A percentile compares a stretch with the other conserved stretches of the same genome.
Conservation (phyloP, 2,113 vertebrate species). For the Tragulus kanchil region DNA sequence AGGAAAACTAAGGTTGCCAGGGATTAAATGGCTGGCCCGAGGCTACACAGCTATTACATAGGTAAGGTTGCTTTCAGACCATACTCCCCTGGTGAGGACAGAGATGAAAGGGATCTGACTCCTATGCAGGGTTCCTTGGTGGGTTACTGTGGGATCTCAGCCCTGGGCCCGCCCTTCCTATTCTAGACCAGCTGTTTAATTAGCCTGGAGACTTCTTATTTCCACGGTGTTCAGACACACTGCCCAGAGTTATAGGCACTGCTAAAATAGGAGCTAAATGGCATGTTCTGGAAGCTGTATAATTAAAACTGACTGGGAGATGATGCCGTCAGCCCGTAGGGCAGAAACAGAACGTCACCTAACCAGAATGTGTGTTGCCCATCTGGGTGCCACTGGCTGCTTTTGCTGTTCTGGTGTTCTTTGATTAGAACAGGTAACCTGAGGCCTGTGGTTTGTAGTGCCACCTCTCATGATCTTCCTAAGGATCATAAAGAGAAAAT, state of each 20-base stretch:
- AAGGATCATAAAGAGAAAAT: neutral
- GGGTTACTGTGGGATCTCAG: neutral
- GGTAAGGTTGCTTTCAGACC: neutral
- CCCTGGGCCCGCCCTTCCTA: neutral
- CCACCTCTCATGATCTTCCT: neutral
- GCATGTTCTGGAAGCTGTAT: neutral
- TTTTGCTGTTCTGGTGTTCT: neutral
- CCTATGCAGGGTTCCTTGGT: accelerated
- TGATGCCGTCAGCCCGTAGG: neutral
- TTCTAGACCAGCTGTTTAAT: constrained; percentile 17
- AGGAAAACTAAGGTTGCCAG: neutral
- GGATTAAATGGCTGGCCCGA: neutral
- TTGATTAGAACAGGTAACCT: constrained; percentile 7
- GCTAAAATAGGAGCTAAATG: neutral
- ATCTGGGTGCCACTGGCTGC: neutral
- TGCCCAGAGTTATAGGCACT: neutral
- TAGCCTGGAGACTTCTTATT: neutral
- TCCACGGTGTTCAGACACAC: neutral
- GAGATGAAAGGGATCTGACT: neutral
- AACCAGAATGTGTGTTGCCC: neutral
- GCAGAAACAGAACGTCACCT: constrained; percentile 61
- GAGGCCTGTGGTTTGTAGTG: neutral
- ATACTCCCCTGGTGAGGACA: neutral
- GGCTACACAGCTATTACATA: neutral
- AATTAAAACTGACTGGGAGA: constrained; percentile 63